A percentile compares a stretch with the other conserved stretches of the same genome.
Evolutionary conservation across 2,888 invertebrate species (phyloP).

Genomic region (Stictocephala bisonia): DNA sequence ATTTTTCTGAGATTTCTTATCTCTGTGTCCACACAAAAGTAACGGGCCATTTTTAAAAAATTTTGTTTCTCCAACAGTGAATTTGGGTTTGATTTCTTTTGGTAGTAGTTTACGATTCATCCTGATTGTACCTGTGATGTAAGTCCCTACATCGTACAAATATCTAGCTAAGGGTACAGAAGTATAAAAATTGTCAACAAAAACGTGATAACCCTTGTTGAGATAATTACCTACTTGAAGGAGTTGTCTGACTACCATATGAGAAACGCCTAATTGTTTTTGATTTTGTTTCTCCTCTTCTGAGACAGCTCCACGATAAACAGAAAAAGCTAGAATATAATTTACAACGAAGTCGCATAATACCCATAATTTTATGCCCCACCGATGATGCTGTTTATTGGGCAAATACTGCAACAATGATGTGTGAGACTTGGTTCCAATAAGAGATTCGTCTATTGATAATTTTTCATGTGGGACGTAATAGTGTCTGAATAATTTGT

Average conservation of each 20-base stretch:
- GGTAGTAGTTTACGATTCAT: neutral
- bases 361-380: conserved; percentile 9
- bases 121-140: conserved; percentile 1
- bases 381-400: conserved; percentile 19
- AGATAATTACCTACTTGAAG: neutral
- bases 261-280: too few relatives aligned
- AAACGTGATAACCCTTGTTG: conserved; percentile 31
- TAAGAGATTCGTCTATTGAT: neutral
- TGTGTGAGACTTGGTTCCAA: neutral
- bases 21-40: neutral
- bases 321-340: too few relatives aligned
- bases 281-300: too few relatives aligned
- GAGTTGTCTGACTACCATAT: neutral
- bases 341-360: too few relatives aligned
- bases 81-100: neutral
- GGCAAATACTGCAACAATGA: neutral
- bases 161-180: neutral
- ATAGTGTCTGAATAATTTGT: neutral
- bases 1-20: neutral
- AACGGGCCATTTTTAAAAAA: neutral
- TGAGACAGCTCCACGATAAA: too few relatives aligned
- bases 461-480: neutral
- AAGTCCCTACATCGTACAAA: neutral
- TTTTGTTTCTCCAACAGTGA: neutral
- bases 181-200: conserved; percentile 15